Base-by-base conservation (phyloP, 2,888 invertebrate species). In the Tribolium freemani region DNA sequence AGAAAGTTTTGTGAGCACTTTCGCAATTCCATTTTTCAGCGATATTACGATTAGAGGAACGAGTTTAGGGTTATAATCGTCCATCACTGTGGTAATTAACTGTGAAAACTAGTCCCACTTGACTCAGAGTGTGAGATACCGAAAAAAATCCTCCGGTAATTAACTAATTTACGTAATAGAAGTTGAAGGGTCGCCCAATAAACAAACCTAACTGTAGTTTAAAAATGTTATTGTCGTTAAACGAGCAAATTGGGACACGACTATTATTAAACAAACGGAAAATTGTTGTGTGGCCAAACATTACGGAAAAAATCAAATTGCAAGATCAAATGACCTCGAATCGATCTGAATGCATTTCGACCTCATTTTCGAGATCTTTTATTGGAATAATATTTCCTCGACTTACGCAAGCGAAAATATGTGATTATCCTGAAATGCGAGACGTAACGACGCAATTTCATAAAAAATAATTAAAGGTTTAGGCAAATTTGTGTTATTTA, bases 21-120 rank as follows among this genome's bases (percentile, higher is more conserved):
- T 56, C 38, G 31, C 31, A 56, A 21, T 56, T 56, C 56, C 38
- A 56, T 30, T 30, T 30, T 54, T 54, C 30, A 54, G 21, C 53
- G 53, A 31, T 56, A 56, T 56, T 56, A 56, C 56, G 56, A 31
- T 56, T 56, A 26, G 56, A 56, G 31, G 56, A 56, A 56, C 56
- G 38, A 31, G 56, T 56, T 56, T 53, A 13, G n/a, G 31, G 10
- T 38, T 56, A 31, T 56, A 31, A 38, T 38, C 11, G 56, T 26
- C 31, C 56, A 38, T 56, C 31, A 26, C 13, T 10, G 53, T 5
- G 20, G 51, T 54, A 54, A 54, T 10, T 54, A 30, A 54, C 54
- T 9, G 53, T 54, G 54, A n/a, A 54, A 30, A 30, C 54, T 30
- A 38, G 38, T 38, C 5, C 38, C n/a, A 38, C 38, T 38, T 38